Conservation (phyloP, 2,888 invertebrate genomes). For the Elysia crispata region DNA sequence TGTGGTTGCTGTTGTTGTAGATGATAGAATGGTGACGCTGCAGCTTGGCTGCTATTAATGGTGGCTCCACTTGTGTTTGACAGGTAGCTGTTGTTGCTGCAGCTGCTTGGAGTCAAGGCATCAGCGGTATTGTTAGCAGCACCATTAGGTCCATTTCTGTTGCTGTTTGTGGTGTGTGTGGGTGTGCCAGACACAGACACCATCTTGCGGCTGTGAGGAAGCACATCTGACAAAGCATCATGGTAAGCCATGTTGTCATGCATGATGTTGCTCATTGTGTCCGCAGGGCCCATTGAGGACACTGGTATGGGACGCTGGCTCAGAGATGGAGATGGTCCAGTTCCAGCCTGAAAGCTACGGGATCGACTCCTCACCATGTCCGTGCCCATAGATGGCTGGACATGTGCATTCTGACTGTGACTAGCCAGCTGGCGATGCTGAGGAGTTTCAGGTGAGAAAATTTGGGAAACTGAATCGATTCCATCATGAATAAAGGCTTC, state of each 20-base stretch:
- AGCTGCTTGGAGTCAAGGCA: background rate
- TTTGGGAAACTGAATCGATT: constrained; percentile 39
- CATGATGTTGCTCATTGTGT: background rate
- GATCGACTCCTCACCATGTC: background rate
- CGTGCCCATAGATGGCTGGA: too few species aligned
- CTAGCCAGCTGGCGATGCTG: too few species aligned
- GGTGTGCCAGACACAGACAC: too few species aligned
- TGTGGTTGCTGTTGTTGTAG: too few species aligned
- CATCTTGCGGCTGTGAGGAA: too few species aligned
- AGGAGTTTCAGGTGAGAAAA: background rate
- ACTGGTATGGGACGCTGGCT: constrained; percentile 30
- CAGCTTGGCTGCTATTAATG: too few species aligned
- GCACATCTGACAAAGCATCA: background rate
- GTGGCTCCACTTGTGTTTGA: background rate
- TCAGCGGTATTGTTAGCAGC: background rate
- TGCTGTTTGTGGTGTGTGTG: background rate
- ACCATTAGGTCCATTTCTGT: background rate
- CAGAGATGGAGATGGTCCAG: too few species aligned
- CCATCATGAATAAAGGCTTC: constrained; percentile 27
- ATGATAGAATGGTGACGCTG: too few species aligned
- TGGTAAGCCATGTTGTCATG: constrained; percentile 11
- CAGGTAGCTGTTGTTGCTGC: constrained; percentile 11
- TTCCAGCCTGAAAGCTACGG: background rate
- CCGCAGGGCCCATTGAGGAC: constrained; percentile 20
- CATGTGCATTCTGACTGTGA: too few species aligned